Evolutionary conservation across 2,888 invertebrate genomes (phyloP), one percentile per base, ranked within the genome.

Genomic region (Napeogenes sylphis): DNA sequence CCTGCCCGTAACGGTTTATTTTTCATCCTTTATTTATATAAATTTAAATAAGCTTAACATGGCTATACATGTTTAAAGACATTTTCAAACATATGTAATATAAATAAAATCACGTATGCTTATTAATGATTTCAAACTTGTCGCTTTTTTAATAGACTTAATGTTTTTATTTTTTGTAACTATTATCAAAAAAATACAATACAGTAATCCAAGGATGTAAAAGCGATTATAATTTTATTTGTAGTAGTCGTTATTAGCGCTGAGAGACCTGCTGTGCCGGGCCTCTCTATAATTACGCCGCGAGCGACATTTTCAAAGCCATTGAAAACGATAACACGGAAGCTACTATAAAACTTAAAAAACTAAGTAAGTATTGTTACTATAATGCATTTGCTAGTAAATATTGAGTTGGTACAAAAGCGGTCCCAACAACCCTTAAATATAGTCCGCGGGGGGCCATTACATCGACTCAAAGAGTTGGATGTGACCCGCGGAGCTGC

Each of bases 301-400:
- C 79, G 84, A 87, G 83, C 86, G 84, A 88, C 85, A 83, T 87
- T 87, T 82, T 76, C 77, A 81, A 84, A 85, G 80, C 89, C 80
- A 83, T 90, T 88, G 87, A 84, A 88, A 90, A 83, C 89, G 90
- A 90, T 89, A 90, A 90, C 90, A 84, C 90, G 90, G 90, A 90
- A 90, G 89, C 88, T 87, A 88, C 78, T 82, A 73, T 66, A 83
- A 85, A 87, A 87, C 83, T 87, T 87, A 89, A 88, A 90, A 90
- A 88, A 90, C 85, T 82, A 83, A 84, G 85, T 84, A 80, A 84
- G 85, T 83, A 88, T 90, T 90, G 90, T 90, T 88, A 78, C 88
- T 81, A 78, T 90, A 90, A 90, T 90, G 85, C 86, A 84, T 88
- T 90, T 89, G 85, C 84, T 85, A 90, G 90, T 90, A 90, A 90